Evolutionary conservation across 2,888 invertebrate species (phyloP), one percentile per base, ranked within the genome.

Genomic region (Drosophila nr. medialis): DNA sequence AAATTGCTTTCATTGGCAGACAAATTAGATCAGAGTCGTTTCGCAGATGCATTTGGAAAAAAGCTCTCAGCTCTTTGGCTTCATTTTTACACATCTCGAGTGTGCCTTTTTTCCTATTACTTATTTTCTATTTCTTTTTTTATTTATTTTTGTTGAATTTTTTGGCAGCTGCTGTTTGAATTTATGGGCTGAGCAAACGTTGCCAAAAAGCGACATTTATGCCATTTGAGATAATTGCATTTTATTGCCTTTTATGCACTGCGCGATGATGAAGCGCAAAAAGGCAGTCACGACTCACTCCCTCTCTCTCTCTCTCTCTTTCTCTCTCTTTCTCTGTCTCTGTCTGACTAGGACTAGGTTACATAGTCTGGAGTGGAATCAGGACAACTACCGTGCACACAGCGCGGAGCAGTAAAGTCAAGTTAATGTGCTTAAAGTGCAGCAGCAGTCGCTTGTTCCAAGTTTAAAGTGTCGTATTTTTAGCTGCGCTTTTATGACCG

Each of bases 151-250:
- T 42, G 29, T 56, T 30, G 42, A 66, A 49, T 50, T 65, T 63
- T 79, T 83, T 84, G 80, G 79, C 85, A 81, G 72, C 72, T 78
- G 85, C 79, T 84, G 68, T 49, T 66, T 66, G 59, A 85, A 87
- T 82, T 81, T 85, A 85, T 85, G 81, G 74, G 78, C 76, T 75
- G 63, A 61, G 78, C 76, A 75, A 85, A 76, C 88, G 84, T 83
- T 85, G 84, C 84, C 84, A 85, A 86, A 86, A 86, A 77, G 81
- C 78, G 84, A 86, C 87, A 86, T 85, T 86, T 87, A 86, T 86
- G 82, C 83, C 87, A 74, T 86, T 87, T 83, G 82, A 87, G 86
- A 86, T 86, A 87, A 87, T 87, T 86, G 83, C 86, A 86, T 86
- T 86, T 87, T 87, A 86, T 86, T 86, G 86, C 83, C 83, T 83